Evolutionary conservation across 2,113 vertebrate species (phyloP).

Genomic region (Ia io): DNA sequence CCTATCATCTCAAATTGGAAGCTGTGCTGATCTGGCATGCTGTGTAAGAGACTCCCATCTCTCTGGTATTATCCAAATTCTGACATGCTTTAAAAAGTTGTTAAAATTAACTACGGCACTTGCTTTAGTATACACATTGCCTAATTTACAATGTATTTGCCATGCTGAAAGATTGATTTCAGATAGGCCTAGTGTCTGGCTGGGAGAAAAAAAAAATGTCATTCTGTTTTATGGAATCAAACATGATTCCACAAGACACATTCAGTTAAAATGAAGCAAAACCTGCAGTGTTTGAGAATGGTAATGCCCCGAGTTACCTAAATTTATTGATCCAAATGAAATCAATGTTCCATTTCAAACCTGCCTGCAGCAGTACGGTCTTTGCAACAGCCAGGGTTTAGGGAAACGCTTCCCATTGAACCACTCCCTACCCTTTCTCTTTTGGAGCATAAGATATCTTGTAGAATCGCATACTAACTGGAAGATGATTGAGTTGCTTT

Average conservation of each 20-base stretch:
- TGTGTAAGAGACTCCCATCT: constrained; percentile 61
- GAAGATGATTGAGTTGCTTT: constrained; percentile 42
- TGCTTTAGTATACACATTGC: constrained; percentile 63
- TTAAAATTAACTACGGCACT: constrained; percentile 69
- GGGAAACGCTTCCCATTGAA: not conserved
- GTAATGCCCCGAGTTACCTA: constrained; percentile 64
- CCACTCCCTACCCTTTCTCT: not conserved
- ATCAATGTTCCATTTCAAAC: constrained; percentile 67
- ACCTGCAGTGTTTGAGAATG: constrained; percentile 59
- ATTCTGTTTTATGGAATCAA: constrained; percentile 72
- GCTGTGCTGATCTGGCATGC: constrained; percentile 62
- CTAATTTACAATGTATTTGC: constrained; percentile 67
- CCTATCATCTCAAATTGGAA: constrained; percentile 52
- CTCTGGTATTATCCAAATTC: constrained; percentile 57
- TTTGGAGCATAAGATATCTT: constrained; percentile 10
- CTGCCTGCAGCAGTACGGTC: constrained; percentile 18
- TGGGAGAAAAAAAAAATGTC: constrained; percentile 25
- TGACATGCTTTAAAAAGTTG: constrained; percentile 66
- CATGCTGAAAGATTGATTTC: constrained; percentile 71
- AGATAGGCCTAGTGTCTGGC: constrained; percentile 58
- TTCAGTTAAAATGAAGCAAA: constrained; percentile 73
- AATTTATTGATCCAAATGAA: constrained; percentile 76
- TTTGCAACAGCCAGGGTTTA: not conserved
- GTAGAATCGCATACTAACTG: constrained; percentile 37
- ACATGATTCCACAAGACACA: constrained; percentile 66